These are phyloP conservation scores for Hylomyscus alleni DNA, from an alignment of 2,797 vertebrate species.

Conservation along the genomic window DNA sequence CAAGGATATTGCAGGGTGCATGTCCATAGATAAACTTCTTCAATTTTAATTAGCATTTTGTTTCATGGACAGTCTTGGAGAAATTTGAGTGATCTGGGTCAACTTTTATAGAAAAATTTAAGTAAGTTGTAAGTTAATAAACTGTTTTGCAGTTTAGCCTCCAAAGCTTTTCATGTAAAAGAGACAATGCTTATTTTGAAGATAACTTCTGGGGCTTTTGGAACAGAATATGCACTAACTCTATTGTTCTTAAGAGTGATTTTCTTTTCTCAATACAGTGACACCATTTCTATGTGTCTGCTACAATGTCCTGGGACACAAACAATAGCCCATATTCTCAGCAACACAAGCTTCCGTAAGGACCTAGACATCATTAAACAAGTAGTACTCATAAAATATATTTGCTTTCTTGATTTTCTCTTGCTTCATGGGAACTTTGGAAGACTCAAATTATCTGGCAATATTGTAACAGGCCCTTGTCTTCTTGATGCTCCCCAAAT, in stretches of 20 bases:
- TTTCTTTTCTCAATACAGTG: neutral
- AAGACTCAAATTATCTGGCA: neutral
- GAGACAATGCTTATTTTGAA: neutral
- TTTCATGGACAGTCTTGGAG: neutral
- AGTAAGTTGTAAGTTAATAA: neutral
- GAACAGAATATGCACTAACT: neutral
- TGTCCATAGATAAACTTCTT: neutral
- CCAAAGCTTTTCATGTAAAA: constrained; percentile 11
- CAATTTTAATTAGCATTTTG: neutral
- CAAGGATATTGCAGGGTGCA: neutral
- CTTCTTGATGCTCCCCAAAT: neutral
- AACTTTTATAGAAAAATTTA: constrained; percentile 29
- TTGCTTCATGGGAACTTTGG: neutral
- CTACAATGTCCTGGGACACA: neutral
- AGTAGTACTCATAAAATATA: neutral
- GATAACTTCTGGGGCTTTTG: neutral
- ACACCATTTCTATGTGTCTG: neutral
- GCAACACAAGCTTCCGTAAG: neutral
- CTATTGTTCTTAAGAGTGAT: neutral
- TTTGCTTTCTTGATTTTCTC: neutral
- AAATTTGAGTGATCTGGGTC: neutral
- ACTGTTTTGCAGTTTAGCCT: neutral
- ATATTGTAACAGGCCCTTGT: neutral
- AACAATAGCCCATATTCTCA: neutral
- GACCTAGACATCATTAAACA: neutral